Evolutionary conservation across 2,113 vertebrate species (phyloP).

Genomic region (Beaufortia kweichowensis): DNA sequence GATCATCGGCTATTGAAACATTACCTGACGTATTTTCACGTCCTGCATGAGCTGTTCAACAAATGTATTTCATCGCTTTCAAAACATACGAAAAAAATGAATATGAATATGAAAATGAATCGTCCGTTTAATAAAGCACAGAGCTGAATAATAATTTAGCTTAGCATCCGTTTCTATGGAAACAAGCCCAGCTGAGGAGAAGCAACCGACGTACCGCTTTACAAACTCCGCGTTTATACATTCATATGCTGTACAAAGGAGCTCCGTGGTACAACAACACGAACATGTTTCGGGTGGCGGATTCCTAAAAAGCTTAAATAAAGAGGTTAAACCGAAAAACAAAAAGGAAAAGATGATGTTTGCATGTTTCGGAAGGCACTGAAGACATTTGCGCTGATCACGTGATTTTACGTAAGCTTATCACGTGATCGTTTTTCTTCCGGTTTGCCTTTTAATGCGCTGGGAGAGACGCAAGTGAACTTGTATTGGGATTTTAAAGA

Average conservation of each 20-base stretch:
- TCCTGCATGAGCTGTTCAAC: not conserved
- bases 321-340: not conserved
- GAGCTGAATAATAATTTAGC: not conserved
- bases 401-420: not conserved
- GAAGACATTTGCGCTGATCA: not conserved
- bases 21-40: not conserved
- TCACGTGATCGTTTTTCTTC: conserved; percentile 29
- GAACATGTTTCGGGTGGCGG: not conserved
- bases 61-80: not conserved
- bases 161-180: conserved; percentile 69
- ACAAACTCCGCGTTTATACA: not conserved
- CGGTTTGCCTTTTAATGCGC: not conserved
- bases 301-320: not conserved
- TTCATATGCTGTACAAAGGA: not conserved
- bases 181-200: conserved; percentile 54
- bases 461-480: not conserved
- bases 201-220: not conserved
- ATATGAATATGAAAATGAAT: not conserved
- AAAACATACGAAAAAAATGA: not conserved
- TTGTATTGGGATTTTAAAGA: not conserved
- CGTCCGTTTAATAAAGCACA: conserved; percentile 4
- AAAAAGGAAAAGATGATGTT: not conserved
- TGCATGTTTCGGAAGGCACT: not conserved
- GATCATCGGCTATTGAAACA: not conserved
- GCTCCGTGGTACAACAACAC: not conserved